These are phyloP conservation scores for Balaeniceps rex DNA, from an alignment of 2,113 vertebrate genomes.

Conservation along the genomic window DNA sequence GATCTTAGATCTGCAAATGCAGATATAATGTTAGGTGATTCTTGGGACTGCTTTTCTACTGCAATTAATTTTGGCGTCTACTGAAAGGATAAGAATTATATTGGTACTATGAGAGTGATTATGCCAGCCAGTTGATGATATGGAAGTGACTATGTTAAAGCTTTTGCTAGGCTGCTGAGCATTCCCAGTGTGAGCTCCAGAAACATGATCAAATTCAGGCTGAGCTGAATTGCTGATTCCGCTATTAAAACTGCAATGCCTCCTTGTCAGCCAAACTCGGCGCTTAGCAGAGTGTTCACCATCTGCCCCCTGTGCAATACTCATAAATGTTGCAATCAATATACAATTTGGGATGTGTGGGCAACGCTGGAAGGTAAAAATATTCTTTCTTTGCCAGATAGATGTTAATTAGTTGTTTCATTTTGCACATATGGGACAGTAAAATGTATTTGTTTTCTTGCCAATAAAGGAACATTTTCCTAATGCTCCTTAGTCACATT, in stretches of 20 bases:
- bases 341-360: background rate
- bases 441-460: slow-evolving; percentile 5
- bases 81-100: background rate
- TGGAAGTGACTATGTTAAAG: background rate
- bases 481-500: background rate
- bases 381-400: slow-evolving; percentile 5
- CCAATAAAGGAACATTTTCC: slow-evolving; percentile 24
- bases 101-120: background rate
- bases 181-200: background rate
- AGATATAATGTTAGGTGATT: background rate
- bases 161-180: background rate
- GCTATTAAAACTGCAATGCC: background rate
- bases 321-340: slow-evolving; percentile 12
- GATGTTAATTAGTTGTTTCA: slow-evolving; percentile 17
- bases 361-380: slow-evolving; percentile 24
- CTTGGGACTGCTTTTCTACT: background rate
- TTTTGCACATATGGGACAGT: slow-evolving; percentile 7
- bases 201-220: background rate
- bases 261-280: background rate
- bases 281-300: background rate
- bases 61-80: background rate
- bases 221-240: background rate
- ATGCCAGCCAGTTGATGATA: background rate
- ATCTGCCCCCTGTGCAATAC: background rate
- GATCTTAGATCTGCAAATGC: background rate